Conservation (phyloP, 2,888 invertebrate species). For the Frankliniella fusca region DNA sequence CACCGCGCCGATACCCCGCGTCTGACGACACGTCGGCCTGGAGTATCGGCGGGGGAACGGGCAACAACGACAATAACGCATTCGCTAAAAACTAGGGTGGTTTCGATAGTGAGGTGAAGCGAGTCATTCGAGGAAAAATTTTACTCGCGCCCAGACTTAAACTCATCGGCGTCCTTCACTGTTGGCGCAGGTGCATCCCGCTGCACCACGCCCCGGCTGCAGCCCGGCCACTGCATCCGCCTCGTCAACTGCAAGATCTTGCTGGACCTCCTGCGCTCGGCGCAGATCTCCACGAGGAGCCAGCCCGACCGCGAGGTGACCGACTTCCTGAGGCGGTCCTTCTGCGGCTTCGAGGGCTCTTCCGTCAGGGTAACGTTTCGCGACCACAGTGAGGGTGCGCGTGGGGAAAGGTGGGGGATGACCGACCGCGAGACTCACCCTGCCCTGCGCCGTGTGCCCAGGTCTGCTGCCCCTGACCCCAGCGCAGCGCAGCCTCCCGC, state of each 20-base stretch:
- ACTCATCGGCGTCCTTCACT: too few relatives aligned
- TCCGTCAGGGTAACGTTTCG: not conserved
- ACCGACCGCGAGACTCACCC: not conserved
- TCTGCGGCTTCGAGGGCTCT: conserved; percentile 35
- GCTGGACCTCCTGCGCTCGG: conserved; percentile 29
- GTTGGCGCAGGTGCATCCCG: not conserved
- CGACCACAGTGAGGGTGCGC: not conserved
- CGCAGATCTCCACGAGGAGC: conserved; percentile 7
- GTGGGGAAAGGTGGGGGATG: not conserved
- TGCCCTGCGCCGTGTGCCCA: conserved; percentile 19
- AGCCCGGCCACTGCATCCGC: conserved; percentile 35
- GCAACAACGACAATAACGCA: too few relatives aligned
- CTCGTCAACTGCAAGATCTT: conserved; percentile 29
- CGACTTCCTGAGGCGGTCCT: conserved; percentile 35
- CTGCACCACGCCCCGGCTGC: conserved; percentile 31
- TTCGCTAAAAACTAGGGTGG: too few relatives aligned
- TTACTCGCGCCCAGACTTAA: too few relatives aligned
- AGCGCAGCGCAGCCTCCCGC: not conserved
- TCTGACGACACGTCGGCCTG: too few relatives aligned
- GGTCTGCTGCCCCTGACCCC: conserved; percentile 36
- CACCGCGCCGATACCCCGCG: not conserved
- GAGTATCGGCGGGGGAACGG: too few relatives aligned
- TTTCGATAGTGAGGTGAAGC: too few relatives aligned
- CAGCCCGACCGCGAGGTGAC: conserved; percentile 29
- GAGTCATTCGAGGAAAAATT: too few relatives aligned